These are phyloP conservation scores for Coilia nasus DNA, from an alignment of 2,797 vertebrate species.

Conservation along the genomic window DNA sequence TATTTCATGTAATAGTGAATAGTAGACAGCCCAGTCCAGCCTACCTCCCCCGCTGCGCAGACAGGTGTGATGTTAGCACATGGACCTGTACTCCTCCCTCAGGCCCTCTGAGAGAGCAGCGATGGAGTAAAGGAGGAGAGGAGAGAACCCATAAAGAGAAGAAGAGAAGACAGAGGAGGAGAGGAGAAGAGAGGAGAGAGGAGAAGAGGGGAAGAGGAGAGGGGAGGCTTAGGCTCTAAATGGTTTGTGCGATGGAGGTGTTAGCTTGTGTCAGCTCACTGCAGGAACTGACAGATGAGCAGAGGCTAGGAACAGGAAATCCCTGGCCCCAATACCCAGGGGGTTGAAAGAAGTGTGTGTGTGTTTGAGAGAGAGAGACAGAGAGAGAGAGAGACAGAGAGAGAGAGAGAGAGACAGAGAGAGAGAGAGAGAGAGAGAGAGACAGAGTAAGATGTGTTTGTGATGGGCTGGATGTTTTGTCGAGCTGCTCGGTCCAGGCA, in stretches of 20 bases:
- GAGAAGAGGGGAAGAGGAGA: neutral
- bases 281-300: conserved; percentile 65
- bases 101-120: conserved; percentile 12
- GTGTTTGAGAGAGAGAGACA: conserved; percentile 45
- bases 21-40: neutral
- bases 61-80: conserved; percentile 64
- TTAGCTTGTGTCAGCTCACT: conserved; percentile 71
- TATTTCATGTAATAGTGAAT: neutral
- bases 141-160: neutral
- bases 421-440: conserved; percentile 37
- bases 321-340: conserved; percentile 47
- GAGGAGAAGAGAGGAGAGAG: neutral
- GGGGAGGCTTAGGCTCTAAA: conserved; percentile 73
- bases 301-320: conserved; percentile 58
- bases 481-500: conserved; percentile 44
- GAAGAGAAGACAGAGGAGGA: neutral
- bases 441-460: conserved; percentile 31
- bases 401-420: conserved; percentile 42
- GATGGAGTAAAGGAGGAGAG: conserved; percentile 25
- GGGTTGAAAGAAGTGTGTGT: conserved; percentile 29
- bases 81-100: neutral
- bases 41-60: conserved; percentile 56
- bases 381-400: conserved; percentile 36
- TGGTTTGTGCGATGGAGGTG: conserved; percentile 69
- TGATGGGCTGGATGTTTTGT: conserved; percentile 35